A percentile compares a stretch with the other conserved stretches of the same genome.
These are phyloP conservation scores for Monarcha castaneiventris DNA, from an alignment of 2,113 vertebrate genomes.

Conservation along the genomic window DNA sequence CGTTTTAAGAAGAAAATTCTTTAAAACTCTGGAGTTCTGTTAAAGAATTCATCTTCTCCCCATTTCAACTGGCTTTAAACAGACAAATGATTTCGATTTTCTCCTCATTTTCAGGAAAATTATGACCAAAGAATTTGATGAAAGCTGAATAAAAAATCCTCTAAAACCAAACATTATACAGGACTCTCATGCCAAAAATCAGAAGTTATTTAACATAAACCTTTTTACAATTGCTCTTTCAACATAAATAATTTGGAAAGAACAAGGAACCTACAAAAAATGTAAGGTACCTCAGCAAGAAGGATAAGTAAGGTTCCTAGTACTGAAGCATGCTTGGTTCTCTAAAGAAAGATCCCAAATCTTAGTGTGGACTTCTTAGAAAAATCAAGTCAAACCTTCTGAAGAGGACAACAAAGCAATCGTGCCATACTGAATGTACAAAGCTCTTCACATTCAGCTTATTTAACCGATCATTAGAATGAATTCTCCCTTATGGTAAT, in stretches of 20 bases:
- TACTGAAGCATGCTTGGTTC: not conserved
- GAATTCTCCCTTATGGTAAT: not conserved
- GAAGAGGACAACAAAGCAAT: not conserved
- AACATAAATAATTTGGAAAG: not conserved
- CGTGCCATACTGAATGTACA: rapidly evolving
- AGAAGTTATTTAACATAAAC: not conserved
- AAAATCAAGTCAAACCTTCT: not conserved
- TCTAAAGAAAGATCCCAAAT: not conserved
- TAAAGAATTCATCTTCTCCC: not conserved
- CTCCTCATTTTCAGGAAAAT: not conserved
- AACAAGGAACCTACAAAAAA: not conserved
- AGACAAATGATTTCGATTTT: not conserved
- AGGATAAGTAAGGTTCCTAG: not conserved
- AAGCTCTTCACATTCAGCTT: not conserved
- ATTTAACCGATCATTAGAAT: not conserved
- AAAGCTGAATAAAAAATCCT: not conserved
- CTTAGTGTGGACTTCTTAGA: not conserved
- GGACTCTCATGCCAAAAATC: not conserved
- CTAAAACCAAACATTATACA: not conserved
- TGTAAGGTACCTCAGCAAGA: not conserved
- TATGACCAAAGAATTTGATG: not conserved
- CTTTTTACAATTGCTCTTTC: not conserved
- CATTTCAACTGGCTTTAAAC: not conserved
- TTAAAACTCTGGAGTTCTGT: not conserved
- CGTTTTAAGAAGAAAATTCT: not conserved